phyloP scores from a whole-genome alignment of 2,113 vertebrate species.

The Oenanthe oenanthe region DNA sequence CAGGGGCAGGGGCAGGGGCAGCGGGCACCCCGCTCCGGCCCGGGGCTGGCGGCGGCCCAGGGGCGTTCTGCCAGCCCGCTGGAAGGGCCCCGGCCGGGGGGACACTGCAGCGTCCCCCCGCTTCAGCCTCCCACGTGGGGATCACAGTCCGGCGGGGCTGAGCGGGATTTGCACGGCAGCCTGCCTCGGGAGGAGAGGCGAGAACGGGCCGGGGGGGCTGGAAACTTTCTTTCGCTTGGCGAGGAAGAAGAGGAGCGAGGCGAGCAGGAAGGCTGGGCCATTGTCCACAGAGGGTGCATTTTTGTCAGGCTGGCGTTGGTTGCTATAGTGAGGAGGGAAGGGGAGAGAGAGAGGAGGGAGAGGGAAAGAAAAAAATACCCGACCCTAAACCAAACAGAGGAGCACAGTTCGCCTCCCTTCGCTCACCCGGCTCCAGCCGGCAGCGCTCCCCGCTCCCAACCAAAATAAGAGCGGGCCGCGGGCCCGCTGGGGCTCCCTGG shows the following conservation, averaged over 20 bases:
- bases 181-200: neutral
- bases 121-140: neutral
- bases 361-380: neutral
- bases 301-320: slow-evolving; percentile 89
- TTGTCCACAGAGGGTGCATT: slow-evolving; percentile 94
- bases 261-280: slow-evolving; percentile 83
- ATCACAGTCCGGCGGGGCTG: neutral
- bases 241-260: slow-evolving; percentile 68
- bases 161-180: neutral
- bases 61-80: neutral
- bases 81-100: neutral
- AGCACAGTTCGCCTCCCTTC: slow-evolving; percentile 79
- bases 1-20: neutral
- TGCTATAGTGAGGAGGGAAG: slow-evolving; percentile 92
- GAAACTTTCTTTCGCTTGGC: slow-evolving; percentile 40
- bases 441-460: slow-evolving; percentile 63
- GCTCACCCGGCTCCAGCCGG: slow-evolving; percentile 45
- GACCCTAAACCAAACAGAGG: slow-evolving; percentile 83
- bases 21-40: neutral
- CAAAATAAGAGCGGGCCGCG: slow-evolving; percentile 73
- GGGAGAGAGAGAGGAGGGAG: slow-evolving; percentile 52
- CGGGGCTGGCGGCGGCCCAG: neutral
- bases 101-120: neutral
- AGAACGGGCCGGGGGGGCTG: neutral
- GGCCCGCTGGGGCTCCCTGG: neutral